Percentiles rank a stretch among this genome's conserved stretches.
These are phyloP conservation scores for Pagetopsis macropterus DNA, from an alignment of 2,797 vertebrate genomes.

Conservation along the genomic window DNA sequence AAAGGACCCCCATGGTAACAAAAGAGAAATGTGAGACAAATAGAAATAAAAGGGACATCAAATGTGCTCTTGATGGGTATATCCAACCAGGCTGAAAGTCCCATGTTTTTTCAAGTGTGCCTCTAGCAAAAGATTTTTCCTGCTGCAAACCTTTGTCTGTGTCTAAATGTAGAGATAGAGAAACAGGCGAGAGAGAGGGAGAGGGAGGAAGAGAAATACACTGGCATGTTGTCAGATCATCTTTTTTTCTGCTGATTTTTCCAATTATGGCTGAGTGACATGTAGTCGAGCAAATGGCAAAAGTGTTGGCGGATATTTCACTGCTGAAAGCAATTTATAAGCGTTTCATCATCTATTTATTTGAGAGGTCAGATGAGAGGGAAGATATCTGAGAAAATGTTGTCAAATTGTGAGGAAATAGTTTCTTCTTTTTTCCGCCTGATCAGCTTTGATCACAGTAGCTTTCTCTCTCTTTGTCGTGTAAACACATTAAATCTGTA, in stretches of 20 bases:
- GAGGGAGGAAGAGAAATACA: constrained; percentile 33
- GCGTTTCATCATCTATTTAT: constrained; percentile 60
- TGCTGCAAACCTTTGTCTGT: constrained; percentile 41
- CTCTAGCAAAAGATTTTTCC: constrained; percentile 35
- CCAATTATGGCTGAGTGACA: constrained; percentile 70
- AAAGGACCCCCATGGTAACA: constrained; percentile 21
- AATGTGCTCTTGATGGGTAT: constrained; percentile 21
- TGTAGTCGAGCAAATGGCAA: constrained; percentile 40
- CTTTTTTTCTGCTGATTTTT: constrained; percentile 51
- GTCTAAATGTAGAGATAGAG: constrained; percentile 63
- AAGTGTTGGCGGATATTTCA: constrained; percentile 38
- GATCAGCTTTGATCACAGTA: constrained; percentile 39
- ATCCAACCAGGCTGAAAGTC: constrained; percentile 21
- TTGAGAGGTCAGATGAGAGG: constrained; percentile 49
- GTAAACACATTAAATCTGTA: not conserved
- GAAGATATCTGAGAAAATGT: constrained; percentile 26
- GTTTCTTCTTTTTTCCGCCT: constrained; percentile 13
- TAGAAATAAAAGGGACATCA: constrained; percentile 3
- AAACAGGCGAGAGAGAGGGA: constrained; percentile 26
- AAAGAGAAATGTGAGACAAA: not conserved
- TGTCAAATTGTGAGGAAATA: constrained; percentile 37
- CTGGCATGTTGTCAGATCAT: constrained; percentile 61
- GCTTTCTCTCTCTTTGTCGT: constrained; percentile 10
- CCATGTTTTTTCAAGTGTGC: constrained; percentile 35
- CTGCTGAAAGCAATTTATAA: constrained; percentile 63